Base-by-base conservation (phyloP, 1,140 invertebrate genomes). In the Steinernema feltiae region DNA sequence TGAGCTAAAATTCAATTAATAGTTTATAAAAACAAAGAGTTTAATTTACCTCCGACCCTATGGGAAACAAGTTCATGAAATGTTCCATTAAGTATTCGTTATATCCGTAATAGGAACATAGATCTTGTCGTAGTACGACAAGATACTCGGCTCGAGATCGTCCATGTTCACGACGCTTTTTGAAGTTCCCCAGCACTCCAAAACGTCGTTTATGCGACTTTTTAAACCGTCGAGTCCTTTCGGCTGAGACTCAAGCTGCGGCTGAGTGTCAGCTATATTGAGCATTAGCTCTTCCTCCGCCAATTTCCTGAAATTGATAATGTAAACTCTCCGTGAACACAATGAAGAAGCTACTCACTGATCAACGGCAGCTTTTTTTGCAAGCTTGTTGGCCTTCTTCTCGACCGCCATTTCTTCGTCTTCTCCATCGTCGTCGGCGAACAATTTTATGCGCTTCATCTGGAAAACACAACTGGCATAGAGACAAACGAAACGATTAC, bases 31-130 rank as follows among this genome's bases (percentile, higher is more conserved):
- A 2, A n/a, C 15, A 3, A 7, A 35, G 17, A 53, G 17, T 32
- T 24, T 31, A 41, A 69, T 32, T 32, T 32, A 84, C 83, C 78
- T 86, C 85, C 63, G 70, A 76, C 27, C 81, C 81, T 75, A 84
- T 86, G 12, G 93, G 91, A 87, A 99, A 99, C 76, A 99, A 89
- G 84, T 97, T 91, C 90, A 98, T 93, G 2, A 99, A 88, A 87
- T 92, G 92, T 80, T 92, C 91, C 92, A 99, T 98, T 15, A 99
- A 87, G 87, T 93, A 99, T 76, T 92, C 91, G 89, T 99, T 99
- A 84, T 99, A 99, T 84, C 92, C 94, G 88, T 97, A 98, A 87
- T 86, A 98, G n/a, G 90, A 89, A 83, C 94, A 97, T 17, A 98
- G 88, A 89, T 99, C 95, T 79, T 90, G 90, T 69, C 89, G 89